A percentile compares a stretch with the other conserved stretches of the same genome.
These are phyloP conservation scores for Halocaridina rubra DNA, from an alignment of 2,888 invertebrate species.

Conservation along the genomic window DNA sequence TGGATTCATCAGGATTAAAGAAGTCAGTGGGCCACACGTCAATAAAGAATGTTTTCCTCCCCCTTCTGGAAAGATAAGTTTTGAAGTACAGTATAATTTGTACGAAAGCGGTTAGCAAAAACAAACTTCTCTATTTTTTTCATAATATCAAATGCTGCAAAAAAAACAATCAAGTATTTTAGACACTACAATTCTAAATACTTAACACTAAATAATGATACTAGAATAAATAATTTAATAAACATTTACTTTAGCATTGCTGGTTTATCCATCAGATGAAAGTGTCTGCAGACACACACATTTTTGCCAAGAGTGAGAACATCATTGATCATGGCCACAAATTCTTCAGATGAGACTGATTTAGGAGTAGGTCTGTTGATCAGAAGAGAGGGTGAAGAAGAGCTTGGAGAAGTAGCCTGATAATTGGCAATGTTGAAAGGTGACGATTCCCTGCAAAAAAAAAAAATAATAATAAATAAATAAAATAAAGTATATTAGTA, in stretches of 20 bases:
- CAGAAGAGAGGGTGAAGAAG: constrained; percentile 26
- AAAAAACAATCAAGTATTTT: too few relatives aligned
- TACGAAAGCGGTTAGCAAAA: too few relatives aligned
- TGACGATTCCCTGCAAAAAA: constrained; percentile 36
- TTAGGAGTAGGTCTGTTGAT: background rate
- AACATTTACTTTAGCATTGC: constrained; percentile 77
- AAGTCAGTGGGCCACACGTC: constrained; percentile 99
- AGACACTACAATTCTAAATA: too few relatives aligned
- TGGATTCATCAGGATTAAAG: constrained; percentile 69
- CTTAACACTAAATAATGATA: too few relatives aligned
- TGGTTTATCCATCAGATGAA: constrained; percentile 84
- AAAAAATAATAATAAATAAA: background rate
- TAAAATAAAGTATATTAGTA: too few relatives aligned
- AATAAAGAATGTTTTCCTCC: constrained; percentile 78
- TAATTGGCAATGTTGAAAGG: constrained; percentile 44
- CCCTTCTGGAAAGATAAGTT: constrained; percentile 70
- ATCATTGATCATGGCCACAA: constrained; percentile 87
- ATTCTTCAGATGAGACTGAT: constrained; percentile 72
- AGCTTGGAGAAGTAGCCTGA: constrained; percentile 33
- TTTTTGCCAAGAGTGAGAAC: constrained; percentile 94
- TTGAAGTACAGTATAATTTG: too few relatives aligned
- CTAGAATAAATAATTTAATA: too few relatives aligned
- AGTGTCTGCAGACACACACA: constrained; percentile 91
- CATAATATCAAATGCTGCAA: too few relatives aligned
- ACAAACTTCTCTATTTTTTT: too few relatives aligned